Percentiles rank a stretch among this genome's conserved stretches.
Evolutionary conservation across 2,113 vertebrate genomes (phyloP).

Genomic region (Chrysemys picta): DNA sequence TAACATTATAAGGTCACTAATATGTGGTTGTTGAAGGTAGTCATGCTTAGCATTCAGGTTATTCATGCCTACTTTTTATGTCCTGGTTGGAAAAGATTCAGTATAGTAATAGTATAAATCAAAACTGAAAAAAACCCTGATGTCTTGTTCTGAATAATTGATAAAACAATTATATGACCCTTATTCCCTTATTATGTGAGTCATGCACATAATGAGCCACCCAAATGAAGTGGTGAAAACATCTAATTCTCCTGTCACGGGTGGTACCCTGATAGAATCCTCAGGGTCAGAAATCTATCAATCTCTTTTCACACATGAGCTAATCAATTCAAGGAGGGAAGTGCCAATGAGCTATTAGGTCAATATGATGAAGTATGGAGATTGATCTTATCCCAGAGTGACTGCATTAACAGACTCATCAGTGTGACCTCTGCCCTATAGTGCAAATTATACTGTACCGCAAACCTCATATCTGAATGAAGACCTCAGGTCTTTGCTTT

Average conservation of each 20-base stretch:
- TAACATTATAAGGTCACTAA: conserved; percentile 51
- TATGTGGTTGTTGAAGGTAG: neutral
- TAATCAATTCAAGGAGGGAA: conserved; percentile 76
- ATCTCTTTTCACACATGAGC: conserved; percentile 77
- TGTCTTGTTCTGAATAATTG: conserved; percentile 51
- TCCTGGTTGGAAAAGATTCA: neutral
- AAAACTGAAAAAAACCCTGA: neutral
- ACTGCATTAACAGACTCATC: conserved; percentile 88
- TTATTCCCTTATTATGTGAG: neutral
- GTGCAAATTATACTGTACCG: conserved; percentile 80
- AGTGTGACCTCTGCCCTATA: conserved; percentile 87
- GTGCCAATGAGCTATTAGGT: conserved; percentile 82
- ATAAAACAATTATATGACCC: conserved; percentile 30
- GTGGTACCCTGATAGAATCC: conserved; percentile 45
- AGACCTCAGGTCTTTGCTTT: conserved; percentile 74
- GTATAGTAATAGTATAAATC: neutral
- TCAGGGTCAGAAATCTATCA: conserved; percentile 72
- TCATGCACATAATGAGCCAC: conserved; percentile 6
- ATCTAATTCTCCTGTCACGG: conserved; percentile 25
- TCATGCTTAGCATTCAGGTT: conserved; percentile 9
- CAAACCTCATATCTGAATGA: conserved; percentile 72
- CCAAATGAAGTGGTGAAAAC: conserved; percentile 29
- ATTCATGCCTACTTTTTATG: neutral
- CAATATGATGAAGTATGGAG: conserved; percentile 87
- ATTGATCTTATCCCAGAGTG: conserved; percentile 91